Base-by-base conservation (phyloP, 1,140 invertebrate genomes). In the Muscidifurax raptorellus region DNA sequence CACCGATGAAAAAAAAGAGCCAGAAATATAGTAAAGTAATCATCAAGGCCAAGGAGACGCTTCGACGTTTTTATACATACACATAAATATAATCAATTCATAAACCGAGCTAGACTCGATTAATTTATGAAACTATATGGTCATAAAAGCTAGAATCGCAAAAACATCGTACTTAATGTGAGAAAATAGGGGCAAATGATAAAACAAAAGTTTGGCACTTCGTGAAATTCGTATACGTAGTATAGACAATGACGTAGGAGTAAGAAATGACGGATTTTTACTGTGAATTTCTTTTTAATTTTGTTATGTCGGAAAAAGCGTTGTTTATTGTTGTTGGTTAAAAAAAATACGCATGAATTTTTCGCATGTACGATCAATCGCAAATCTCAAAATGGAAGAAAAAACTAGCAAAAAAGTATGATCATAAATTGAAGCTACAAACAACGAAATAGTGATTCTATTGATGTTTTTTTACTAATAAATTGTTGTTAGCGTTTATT, bases 371-470 rank as follows among this genome's bases (percentile, higher is more conserved):
- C 2, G n/a, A 75, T 75, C 25, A 12, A n/a, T 9, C 5, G 18
- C 47, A 52, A 52, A 52, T 52, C 66, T 12, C 13, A 40, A 64
- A 36, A 40, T n/a, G 0, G 22, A 66, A 66, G 10, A 79, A 12
- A 79, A 67, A 10, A 79, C 40, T 36, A 40, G 36, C 32, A 67
- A 79, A 69, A 67, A 40, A 13, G 22, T 66, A 79, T 30, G 64
- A 67, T 67, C 40, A 79, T 67, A 40, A 25, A 40, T 75, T 27
- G 30, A 64, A 71, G 75, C 18, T 78, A 18, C 27, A 71, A 83
- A 27, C 64, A 83, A 69, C 82, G 82, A 69, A 77, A 78, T 83
- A 83, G 36, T 52, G 36, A 83, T 83, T 83, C 40, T 69, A 83
- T 84, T 79, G 82, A 84, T 78, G 27, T 78, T n/a, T 66, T 66